Conservation (phyloP, 64 coral and sea anemone species). For the Dendrophyllia cribrosa region DNA sequence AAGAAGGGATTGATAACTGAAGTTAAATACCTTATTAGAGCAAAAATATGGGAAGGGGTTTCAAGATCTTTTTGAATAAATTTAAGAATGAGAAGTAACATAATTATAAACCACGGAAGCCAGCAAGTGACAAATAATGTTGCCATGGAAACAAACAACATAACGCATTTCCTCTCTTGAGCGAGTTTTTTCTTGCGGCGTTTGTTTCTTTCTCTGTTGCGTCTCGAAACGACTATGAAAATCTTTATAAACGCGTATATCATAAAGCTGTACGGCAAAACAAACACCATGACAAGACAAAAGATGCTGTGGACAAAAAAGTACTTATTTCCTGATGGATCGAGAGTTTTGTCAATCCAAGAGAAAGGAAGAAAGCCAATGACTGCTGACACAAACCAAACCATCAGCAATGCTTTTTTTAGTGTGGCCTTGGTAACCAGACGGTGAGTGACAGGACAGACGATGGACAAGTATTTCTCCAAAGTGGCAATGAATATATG, state of each 20-base stretch:
- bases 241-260: constrained; percentile 41
- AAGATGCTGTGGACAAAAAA: not conserved
- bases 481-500: constrained; percentile 23
- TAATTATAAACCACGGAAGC: constrained; percentile 29
- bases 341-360: not conserved
- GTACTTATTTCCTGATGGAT: not conserved
- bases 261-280: constrained; percentile 29
- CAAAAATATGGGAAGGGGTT: not conserved
- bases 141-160: constrained; percentile 32
- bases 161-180: constrained; percentile 13
- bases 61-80: not conserved
- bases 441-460: constrained; percentile 8
- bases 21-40: constrained; percentile 45
- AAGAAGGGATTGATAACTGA: constrained; percentile 63
- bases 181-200: not conserved
- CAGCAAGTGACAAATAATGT: constrained; percentile 7
- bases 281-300: constrained; percentile 14
- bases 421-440: not conserved
- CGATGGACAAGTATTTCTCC: constrained; percentile 14
- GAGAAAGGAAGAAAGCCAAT: constrained; percentile 36
- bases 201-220: not conserved
- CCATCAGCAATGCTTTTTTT: not conserved
- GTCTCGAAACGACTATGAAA: not conserved
- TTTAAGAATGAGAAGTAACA: not conserved
- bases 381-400: not conserved